These are phyloP conservation scores for Drosophila athabasca DNA, from an alignment of 1,140 invertebrate genomes.

Conservation along the genomic window DNA sequence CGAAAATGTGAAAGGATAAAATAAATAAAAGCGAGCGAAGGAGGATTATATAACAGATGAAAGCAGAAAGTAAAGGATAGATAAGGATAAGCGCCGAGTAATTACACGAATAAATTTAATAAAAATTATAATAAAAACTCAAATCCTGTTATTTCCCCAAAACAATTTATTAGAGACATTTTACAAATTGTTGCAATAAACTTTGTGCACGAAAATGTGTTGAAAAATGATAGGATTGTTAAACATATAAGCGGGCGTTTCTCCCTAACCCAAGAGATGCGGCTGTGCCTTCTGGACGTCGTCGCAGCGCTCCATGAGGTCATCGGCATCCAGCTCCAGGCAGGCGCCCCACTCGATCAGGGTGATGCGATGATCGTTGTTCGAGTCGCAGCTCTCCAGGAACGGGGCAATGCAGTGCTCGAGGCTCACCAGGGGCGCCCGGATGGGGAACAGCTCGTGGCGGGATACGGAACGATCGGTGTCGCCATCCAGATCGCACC, in stretches of 20 bases:
- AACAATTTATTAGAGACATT: conserved; percentile 37
- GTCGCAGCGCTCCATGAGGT: conserved; percentile 78
- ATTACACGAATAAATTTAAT: conserved; percentile 81
- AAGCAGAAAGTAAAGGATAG: conserved; percentile 47
- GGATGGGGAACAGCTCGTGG: conserved; percentile 97
- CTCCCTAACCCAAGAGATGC: conserved; percentile 64
- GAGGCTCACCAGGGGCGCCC: conserved; percentile 94
- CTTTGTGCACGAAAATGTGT: conserved; percentile 50
- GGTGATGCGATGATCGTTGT: conserved; percentile 94
- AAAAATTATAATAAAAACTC: conserved; percentile 55
- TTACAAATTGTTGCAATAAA: conserved; percentile 51
- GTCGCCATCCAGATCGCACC: conserved; percentile 96
- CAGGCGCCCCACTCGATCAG: conserved; percentile 96
- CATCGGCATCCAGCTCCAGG: conserved; percentile 90
- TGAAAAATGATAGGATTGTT: neutral
- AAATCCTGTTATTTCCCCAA: conserved; percentile 57
- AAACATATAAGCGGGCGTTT: neutral
- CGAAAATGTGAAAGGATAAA: conserved; percentile 50
- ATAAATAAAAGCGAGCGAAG: conserved; percentile 21
- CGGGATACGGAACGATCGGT: conserved; percentile 93
- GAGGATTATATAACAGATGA: conserved; percentile 12
- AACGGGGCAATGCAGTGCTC: conserved; percentile 98
- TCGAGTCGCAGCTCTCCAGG: conserved; percentile 93
- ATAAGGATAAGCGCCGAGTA: conserved; percentile 64
- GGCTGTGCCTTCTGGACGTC: conserved; percentile 71